Base-by-base conservation (phyloP, 2,113 vertebrate species). In the Caloenas nicobarica region DNA sequence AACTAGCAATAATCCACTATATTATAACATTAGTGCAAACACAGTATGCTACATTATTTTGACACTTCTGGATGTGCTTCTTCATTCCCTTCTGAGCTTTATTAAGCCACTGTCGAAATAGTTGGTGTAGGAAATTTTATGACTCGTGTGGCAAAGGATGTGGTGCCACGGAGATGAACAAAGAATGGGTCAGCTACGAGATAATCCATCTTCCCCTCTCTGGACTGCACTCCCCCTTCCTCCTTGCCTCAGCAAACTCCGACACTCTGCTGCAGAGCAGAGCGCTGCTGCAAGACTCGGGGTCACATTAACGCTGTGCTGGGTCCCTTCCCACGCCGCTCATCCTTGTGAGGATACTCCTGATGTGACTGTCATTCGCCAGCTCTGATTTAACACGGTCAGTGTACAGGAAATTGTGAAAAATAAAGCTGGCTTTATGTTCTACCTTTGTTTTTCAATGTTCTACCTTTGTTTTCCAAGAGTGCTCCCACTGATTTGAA, bases 41-140 rank as follows among this genome's bases (percentile, higher is more conserved):
- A 86, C 33, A 65, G 46, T 60, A 61, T 34, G 42, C 60, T 86
- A 22, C 83, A 21, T 88, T 93, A 83, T 77, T 96, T 78, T 95
- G 92, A 83, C 90, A 90, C 71, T 85, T 81, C 54, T 90, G 72
- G 44, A 81, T 74, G n/a, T 84, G 86, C 91, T 89, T 87, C 81
- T 96, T 95, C 91, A 89, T 93, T 87, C 61, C 74, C 57, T 76
- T 94, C 91, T 66, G 68, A 95, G 85, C 76, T 95, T 91, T 93
- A 73, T 89, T 87, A 83, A 86, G 64, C 86, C 81, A 92, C 48
- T 94, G 89, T 92, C 95, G 95, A 94, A 95, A 70, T 48, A 94
- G 46, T 89, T 95, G 66, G 79, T 23, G 81, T 74, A 86, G 66
- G 90, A 93, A 93, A 91, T 95, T 93, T 95, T 96, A 96, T 95